phyloP scores from a whole-genome alignment of 2,797 vertebrate species.

The Eulemur albifrons region DNA sequence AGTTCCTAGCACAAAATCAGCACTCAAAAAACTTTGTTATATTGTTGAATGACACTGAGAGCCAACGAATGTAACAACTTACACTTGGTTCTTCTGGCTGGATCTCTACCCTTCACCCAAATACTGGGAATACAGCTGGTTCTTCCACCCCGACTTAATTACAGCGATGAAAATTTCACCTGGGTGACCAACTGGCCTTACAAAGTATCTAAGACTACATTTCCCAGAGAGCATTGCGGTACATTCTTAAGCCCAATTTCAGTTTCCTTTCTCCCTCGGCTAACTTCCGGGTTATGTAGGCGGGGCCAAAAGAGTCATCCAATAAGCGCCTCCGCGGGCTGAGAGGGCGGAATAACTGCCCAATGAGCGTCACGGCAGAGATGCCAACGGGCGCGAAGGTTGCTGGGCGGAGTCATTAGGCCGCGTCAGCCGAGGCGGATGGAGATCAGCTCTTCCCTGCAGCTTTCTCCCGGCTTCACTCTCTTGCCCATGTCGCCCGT shows the following conservation, averaged over 20 bases:
- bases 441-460: rapidly evolving
- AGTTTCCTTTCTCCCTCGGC: rapidly evolving
- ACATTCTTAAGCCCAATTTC: neutral
- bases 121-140: neutral
- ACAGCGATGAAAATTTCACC: neutral
- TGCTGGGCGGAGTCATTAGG: neutral
- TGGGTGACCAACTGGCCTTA: neutral
- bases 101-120: neutral
- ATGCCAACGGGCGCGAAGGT: neutral
- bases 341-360: neutral
- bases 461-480: rapidly evolving
- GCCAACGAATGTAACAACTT: neutral
- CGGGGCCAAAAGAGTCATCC: neutral
- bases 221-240: neutral
- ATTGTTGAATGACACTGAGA: neutral
- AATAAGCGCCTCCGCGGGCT: neutral
- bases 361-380: neutral
- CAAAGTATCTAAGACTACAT: slow-evolving; percentile 4
- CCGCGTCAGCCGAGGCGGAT: neutral
- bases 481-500: rapidly evolving
- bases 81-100: neutral
- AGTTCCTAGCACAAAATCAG: neutral
- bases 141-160: neutral
- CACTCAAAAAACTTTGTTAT: neutral
- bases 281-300: slow-evolving; percentile 16